phyloP scores from a whole-genome alignment of 2,888 invertebrate genomes.

The Coleophora deauratella region DNA sequence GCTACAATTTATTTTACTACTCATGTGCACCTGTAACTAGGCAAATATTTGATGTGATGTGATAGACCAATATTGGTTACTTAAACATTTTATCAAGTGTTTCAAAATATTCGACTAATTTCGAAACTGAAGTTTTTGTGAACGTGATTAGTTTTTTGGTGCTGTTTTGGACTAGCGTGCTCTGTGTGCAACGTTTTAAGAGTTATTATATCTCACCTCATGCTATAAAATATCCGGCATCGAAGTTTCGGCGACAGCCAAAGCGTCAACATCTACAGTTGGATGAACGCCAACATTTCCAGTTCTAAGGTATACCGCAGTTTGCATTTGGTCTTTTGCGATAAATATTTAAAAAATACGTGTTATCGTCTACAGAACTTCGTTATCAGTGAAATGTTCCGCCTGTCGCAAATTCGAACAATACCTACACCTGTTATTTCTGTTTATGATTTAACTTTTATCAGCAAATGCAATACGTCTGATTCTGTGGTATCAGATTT shows the following conservation, averaged over 20 bases:
- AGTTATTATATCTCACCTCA: slow-evolving; percentile 36
- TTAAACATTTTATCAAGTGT: slow-evolving; percentile 28
- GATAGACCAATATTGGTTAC: slow-evolving; percentile 53
- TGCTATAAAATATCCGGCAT: slow-evolving; percentile 42
- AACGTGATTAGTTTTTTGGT: slow-evolving; percentile 49
- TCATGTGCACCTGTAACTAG: slow-evolving; percentile 59
- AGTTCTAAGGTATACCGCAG: slow-evolving; percentile 54
- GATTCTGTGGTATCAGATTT: slow-evolving; percentile 6
- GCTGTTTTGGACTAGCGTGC: slow-evolving; percentile 37
- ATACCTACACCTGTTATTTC: slow-evolving; percentile 24
- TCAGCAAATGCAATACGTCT: slow-evolving; percentile 19
- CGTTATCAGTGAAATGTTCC: slow-evolving; percentile 39
- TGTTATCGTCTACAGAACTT: slow-evolving; percentile 1
- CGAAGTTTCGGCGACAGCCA: slow-evolving; percentile 60
- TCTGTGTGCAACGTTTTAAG: slow-evolving; percentile 30
- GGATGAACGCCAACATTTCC: slow-evolving; percentile 70
- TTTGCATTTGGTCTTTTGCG: slow-evolving; percentile 25
- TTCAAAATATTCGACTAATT: slow-evolving; percentile 25
- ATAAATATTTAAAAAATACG: slow-evolving; percentile 1
- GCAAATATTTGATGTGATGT: slow-evolving; percentile 63
- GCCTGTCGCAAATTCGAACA: slow-evolving; percentile 29
- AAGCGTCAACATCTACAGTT: slow-evolving; percentile 55
- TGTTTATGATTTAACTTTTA: slow-evolving; percentile 29
- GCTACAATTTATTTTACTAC: slow-evolving; percentile 42
- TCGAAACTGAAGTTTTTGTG: slow-evolving; percentile 34